Evolutionary conservation across 2,113 vertebrate genomes (phyloP).

Genomic region (Hippocampus mohnikei): DNA sequence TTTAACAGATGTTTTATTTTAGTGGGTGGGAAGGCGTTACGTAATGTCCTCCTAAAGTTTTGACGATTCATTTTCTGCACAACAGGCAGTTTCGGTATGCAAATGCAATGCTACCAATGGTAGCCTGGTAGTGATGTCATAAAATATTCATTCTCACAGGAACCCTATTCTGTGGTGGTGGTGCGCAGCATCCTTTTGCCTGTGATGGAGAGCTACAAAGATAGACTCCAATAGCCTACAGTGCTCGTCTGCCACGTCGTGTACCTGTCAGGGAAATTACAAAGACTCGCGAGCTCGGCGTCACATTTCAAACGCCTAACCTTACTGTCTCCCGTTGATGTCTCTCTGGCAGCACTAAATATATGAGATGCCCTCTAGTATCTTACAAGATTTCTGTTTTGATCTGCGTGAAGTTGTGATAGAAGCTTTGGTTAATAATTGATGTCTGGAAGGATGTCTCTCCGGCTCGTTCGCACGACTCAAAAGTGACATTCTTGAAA

Average conservation of each 20-base stretch:
- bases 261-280: constrained; percentile 71
- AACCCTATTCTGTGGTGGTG: constrained; percentile 62
- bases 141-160: constrained; percentile 72
- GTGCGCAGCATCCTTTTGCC: constrained; percentile 56
- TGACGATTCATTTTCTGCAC: constrained; percentile 53
- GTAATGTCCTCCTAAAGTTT: neutral
- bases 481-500: constrained; percentile 70
- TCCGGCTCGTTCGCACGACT: constrained; percentile 49
- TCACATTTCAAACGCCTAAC: constrained; percentile 67
- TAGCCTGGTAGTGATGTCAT: constrained; percentile 67
- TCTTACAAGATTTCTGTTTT: constrained; percentile 66
- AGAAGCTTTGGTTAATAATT: constrained; percentile 74
- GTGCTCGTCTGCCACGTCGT: constrained; percentile 62
- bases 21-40: neutral
- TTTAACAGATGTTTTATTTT: constrained; percentile 24
- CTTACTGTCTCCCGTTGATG: constrained; percentile 63
- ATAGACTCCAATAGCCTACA: constrained; percentile 66
- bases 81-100: constrained; percentile 66
- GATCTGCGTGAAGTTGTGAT: constrained; percentile 66
- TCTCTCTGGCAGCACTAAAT: constrained; percentile 68
- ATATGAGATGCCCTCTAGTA: constrained; percentile 68
- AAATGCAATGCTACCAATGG: constrained; percentile 64
- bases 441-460: constrained; percentile 65
- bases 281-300: constrained; percentile 52
- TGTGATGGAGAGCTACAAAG: constrained; percentile 68